Base-by-base conservation (phyloP, 2,797 vertebrate genomes). In the Denticeps clupeoides region DNA sequence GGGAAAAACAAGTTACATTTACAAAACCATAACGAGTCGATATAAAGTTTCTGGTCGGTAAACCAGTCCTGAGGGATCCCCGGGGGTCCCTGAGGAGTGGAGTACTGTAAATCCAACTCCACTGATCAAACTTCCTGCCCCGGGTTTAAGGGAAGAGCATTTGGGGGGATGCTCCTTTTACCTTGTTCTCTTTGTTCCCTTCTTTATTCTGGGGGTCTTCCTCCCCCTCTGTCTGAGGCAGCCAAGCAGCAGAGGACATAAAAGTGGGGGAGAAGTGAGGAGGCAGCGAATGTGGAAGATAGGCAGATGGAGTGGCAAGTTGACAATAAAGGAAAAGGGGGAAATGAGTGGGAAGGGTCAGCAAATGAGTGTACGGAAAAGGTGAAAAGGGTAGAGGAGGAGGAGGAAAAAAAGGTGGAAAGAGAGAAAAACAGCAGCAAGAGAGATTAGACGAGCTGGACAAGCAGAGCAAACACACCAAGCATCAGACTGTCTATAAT, bases 151-250 rank as follows among this genome's bases (percentile, higher is more conserved):
- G 15, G 13, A 52, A 18, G 13, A 28, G 22, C 35, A 15, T 2
- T n/a, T 5, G 16, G 35, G 12, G 13, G 18, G 7, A 9, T 12
- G 22, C 21, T 26, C 25, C 10, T 51, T 70, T 76, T 83, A 86
- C 83, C 83, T 84, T 86, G 74, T 80, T 82, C 67, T 85, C 82
- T 77, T 85, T 85, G 78, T 77, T 83, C 60, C 76, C 78, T 70
- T 82, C 80, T 51, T 81, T 82, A 70, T 72, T 65, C 56, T 82
- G 82, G 77, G 76, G 73, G 69, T 84, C 82, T 53, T 83, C 82
- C 33, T 83, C 81, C 62, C 74, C 78, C 73, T 82, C 81, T 65
- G 72, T 77, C 82, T 83, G 64, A 60, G 55, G 62, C 53, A 45
- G 67, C 45, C 53, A 53, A 47, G 64, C 62, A 73, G 64, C 67